Evolutionary conservation across 2,113 vertebrate genomes (phyloP), one percentile per base, ranked within the genome.

Genomic region (Odontophorus gujanensis): DNA sequence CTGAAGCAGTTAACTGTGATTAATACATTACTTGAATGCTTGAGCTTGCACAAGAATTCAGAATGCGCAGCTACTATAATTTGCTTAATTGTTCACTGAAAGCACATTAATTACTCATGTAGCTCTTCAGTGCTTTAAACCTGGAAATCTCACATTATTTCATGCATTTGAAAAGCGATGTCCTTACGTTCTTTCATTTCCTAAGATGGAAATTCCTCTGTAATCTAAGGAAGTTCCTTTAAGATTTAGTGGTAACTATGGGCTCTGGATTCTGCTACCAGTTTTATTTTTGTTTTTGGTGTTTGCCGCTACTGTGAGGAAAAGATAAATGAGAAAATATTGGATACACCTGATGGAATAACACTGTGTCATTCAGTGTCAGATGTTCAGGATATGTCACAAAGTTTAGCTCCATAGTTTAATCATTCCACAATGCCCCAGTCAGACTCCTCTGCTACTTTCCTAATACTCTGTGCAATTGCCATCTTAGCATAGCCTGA

Each of bases 251-350:
- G 11, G 9, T 26, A 16, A 2, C 28, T 53, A 7, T 1, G 2
- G 2, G 1, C 32, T 68, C 45, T 91, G 40, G 14, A 25, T 16
- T 6, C 43, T 53, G 6, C 0, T n/a, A 67, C 1, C 1, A 1
- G 13, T 32, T 84, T 57, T 77, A 7, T 0, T 36, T 85, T 50
- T 77, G 8, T 0, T 36, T 85, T 68, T 51, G 13, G 8, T 6
- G 0, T 40, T 84, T 68, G 43, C 6, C 55, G 4, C 1, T 45
- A 0, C 43, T 73, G 3, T 10, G 24, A 8, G 5, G 11, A 3
- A 65, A 82, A 61, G 14, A 2, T 72, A 83, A 87, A 28, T 3
- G 2, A 50, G 15, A 50, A 13, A 34, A 5, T 7, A 13, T 26
- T 36, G 15, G 32, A 30, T 19, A 13, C 4, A 9, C 13, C 4